These are phyloP conservation scores for Drosophila rubida DNA, from an alignment of 2,888 invertebrate species.

Conservation along the genomic window DNA sequence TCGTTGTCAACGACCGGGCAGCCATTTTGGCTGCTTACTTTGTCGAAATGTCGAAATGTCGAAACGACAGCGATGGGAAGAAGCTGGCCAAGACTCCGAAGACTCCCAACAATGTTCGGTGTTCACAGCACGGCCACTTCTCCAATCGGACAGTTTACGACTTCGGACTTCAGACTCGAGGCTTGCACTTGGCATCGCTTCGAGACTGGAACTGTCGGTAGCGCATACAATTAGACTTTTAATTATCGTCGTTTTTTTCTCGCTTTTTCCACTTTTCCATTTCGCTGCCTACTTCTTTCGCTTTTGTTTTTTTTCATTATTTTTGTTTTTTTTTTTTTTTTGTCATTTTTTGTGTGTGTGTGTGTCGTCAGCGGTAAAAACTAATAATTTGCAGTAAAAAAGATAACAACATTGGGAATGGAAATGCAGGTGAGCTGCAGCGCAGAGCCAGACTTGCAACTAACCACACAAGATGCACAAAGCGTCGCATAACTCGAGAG, in stretches of 20 bases:
- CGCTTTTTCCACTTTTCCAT: constrained; percentile 37
- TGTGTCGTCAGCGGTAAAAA: constrained; percentile 74
- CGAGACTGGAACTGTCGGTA: constrained; percentile 50
- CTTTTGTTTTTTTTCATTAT: not conserved
- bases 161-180: constrained; percentile 22
- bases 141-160: constrained; percentile 62
- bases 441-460: constrained; percentile 23
- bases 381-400: constrained; percentile 79
- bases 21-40: constrained; percentile 49
- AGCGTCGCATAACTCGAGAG: constrained; percentile 57
- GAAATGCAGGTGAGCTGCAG: constrained; percentile 23
- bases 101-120: constrained; percentile 26
- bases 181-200: not conserved
- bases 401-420: constrained; percentile 77
- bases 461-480: constrained; percentile 67
- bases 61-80: not conserved
- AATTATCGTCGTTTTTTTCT: constrained; percentile 63
- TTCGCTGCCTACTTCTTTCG: constrained; percentile 14
- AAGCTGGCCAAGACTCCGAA: constrained; percentile 1
- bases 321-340: constrained; percentile 6
- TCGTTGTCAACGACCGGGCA: constrained; percentile 25
- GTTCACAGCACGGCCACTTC: constrained; percentile 41
- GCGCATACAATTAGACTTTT: constrained; percentile 77
- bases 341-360: too few relatives aligned
- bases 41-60: constrained; percentile 37